Conservation (phyloP, 1,140 invertebrate species). For the Aphelinus atriplicis region DNA sequence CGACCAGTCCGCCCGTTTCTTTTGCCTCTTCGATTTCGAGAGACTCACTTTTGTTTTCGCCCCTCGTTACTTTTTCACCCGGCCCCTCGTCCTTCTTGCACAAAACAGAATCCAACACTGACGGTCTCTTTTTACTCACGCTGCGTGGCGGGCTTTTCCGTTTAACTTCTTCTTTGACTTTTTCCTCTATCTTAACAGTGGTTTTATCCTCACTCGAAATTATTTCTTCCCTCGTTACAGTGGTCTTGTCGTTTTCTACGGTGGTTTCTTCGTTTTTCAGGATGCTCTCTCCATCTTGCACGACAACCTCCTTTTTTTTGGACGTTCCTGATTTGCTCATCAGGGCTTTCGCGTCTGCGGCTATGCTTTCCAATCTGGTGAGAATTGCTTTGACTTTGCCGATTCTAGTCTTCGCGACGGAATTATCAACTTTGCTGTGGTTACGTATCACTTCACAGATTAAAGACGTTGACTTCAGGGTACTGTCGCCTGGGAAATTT, state of each 20-base stretch:
- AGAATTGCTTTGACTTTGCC: conserved; percentile 10
- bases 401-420: background rate
- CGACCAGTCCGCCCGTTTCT: background rate
- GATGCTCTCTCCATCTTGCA: background rate
- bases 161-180: no score
- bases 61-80: background rate
- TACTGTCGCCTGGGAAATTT: background rate
- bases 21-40: no score
- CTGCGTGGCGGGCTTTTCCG: no score
- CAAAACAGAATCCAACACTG: no score
- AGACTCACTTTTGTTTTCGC: no score
- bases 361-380: background rate
- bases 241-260: background rate
- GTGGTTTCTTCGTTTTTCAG: background rate
- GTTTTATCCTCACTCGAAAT: background rate
- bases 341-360: background rate
- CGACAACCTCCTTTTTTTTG: no score
- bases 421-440: background rate
- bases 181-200: no score
- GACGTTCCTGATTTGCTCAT: background rate
- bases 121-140: no score
- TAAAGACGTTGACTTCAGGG: conserved; percentile 23
- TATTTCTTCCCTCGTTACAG: background rate
- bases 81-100: background rate
- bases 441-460: conserved; percentile 22